phyloP scores from a whole-genome alignment of 2,888 invertebrate species.

The Gymnosoma rotundatum region DNA sequence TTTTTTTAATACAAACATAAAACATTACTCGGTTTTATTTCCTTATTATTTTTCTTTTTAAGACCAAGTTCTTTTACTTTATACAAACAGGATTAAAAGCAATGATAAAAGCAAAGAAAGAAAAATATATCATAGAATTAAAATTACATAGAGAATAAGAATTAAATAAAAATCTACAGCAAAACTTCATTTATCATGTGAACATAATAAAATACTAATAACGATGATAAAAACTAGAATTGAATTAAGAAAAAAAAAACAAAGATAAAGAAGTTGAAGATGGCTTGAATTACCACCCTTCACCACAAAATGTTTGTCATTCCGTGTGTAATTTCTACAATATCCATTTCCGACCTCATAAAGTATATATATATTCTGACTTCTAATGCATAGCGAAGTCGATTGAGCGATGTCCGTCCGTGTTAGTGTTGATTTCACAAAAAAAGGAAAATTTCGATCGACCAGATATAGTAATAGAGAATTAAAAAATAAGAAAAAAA shows the following conservation, averaged over 20 bases:
- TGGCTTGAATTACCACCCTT: too few species aligned
- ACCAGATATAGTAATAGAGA: too few species aligned
- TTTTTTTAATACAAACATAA: too few species aligned
- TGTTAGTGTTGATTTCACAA: too few species aligned
- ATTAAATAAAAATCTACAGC: not conserved
- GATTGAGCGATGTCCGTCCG: too few species aligned
- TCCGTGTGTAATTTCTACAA: too few species aligned
- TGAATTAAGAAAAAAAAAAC: not conserved
- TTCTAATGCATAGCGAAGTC: too few species aligned
- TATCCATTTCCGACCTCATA: too few species aligned
- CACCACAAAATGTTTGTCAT: too few species aligned
- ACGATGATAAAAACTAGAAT: not conserved
- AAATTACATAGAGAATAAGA: conserved; percentile 1
- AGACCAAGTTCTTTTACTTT: not conserved
- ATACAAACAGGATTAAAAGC: conserved; percentile 51
- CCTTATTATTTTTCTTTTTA: not conserved
- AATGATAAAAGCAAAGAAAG: not conserved
- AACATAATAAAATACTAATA: conserved; percentile 14
- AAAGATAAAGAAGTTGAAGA: conserved; percentile 6
- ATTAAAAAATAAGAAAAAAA: too few species aligned
- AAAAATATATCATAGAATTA: not conserved
- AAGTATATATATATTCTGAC: too few species aligned
- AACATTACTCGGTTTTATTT: not conserved
- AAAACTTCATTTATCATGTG: conserved; percentile 33
- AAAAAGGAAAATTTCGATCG: too few species aligned